Evolutionary conservation across 2,113 vertebrate species (phyloP).

Genomic region (Seriola rivoliana): DNA sequence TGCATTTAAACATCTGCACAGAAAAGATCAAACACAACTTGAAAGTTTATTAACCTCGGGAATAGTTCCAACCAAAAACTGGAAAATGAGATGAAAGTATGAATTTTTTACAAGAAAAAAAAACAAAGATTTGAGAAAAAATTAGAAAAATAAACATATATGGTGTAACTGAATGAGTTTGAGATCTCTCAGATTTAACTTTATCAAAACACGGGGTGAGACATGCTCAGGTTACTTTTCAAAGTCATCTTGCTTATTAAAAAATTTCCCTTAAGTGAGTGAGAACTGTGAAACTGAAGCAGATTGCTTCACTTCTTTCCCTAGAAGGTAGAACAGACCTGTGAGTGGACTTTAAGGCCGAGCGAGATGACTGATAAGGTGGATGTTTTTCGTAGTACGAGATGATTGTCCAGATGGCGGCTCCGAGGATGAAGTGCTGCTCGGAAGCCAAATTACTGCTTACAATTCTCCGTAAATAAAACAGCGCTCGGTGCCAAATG

Average conservation of each 20-base stretch:
- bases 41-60: too few relatives aligned
- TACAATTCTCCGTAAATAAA: constrained; percentile 52
- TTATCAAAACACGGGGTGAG: not conserved
- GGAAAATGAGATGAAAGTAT: too few relatives aligned
- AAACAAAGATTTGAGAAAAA: too few relatives aligned
- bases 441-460: constrained; percentile 47
- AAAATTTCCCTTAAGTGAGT: not conserved
- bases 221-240: not conserved
- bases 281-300: not conserved
- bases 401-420: constrained; percentile 43
- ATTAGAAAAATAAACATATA: too few relatives aligned
- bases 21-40: too few relatives aligned
- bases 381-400: not conserved
- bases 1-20: too few relatives aligned
- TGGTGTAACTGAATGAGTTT: too few relatives aligned
- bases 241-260: not conserved
- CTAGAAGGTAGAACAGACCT: not conserved
- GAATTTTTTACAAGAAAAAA: too few relatives aligned
- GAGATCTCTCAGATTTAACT: too few relatives aligned
- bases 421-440: not conserved
- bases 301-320: not conserved
- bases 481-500: not conserved
- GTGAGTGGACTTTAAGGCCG: not conserved
- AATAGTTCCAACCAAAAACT: too few relatives aligned
- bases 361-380: not conserved